A percentile compares a stretch with the other conserved stretches of the same genome.
These are phyloP conservation scores for Orius insidiosus DNA, from an alignment of 1,140 invertebrate genomes.

Conservation along the genomic window DNA sequence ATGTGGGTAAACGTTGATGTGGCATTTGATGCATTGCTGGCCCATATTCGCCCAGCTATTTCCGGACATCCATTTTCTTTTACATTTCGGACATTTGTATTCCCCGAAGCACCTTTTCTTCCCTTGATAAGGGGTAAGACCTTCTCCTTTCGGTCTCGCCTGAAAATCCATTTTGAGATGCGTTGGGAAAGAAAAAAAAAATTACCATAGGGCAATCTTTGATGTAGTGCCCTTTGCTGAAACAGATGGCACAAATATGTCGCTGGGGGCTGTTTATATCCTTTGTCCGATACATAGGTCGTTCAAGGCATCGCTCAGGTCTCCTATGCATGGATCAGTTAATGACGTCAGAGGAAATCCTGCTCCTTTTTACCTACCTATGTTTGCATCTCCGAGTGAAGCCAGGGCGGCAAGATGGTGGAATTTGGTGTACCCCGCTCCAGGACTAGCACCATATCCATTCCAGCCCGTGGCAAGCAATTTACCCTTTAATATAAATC, in stretches of 20 bases:
- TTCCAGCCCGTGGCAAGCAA: slow-evolving; percentile 4
- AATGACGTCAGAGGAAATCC: too few relatives aligned
- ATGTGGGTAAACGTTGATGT: slow-evolving; percentile 84
- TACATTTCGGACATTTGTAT: slow-evolving; percentile 86
- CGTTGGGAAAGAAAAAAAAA: too few relatives aligned
- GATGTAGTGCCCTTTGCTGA: slow-evolving; percentile 84
- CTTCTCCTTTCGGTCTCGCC: slow-evolving; percentile 73
- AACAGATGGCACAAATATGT: slow-evolving; percentile 79
- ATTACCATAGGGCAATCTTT: slow-evolving; percentile 79
- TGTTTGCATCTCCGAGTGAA: neutral
- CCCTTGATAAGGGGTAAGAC: slow-evolving; percentile 85
- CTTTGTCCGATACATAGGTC: slow-evolving; percentile 18
- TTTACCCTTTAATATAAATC: too few relatives aligned
- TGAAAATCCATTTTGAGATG: too few relatives aligned
- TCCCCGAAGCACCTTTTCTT: slow-evolving; percentile 87
- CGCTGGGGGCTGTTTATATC: slow-evolving; percentile 39
- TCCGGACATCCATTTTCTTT: slow-evolving; percentile 87
- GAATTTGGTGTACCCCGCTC: slow-evolving; percentile 4
- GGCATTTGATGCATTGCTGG: slow-evolving; percentile 86
- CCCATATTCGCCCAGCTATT: slow-evolving; percentile 91
- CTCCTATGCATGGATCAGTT: slow-evolving; percentile 8
- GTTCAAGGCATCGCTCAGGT: slow-evolving; percentile 18
- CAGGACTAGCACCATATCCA: neutral
- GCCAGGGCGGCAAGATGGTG: slow-evolving; percentile 4
- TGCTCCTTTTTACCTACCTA: too few relatives aligned